Evolutionary conservation across 2,888 invertebrate species (phyloP), one percentile per base, ranked within the genome.

Genomic region (Biston stratarius): DNA sequence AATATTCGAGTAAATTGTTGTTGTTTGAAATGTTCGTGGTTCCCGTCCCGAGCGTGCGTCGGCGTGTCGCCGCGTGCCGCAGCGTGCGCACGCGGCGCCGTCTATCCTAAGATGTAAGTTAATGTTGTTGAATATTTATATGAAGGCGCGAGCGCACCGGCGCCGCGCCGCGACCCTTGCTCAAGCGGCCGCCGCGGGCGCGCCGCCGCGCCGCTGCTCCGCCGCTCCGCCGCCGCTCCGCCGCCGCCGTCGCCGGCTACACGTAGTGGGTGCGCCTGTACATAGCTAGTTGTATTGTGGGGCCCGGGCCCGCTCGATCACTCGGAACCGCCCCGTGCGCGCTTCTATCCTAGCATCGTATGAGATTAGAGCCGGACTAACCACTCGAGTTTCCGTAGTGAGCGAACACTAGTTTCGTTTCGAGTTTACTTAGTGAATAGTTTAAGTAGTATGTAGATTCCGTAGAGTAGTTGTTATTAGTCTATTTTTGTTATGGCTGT

Each of bases 401-500:
- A 90, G 87, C 92, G 90, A 88, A 91, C 87, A 83, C 85, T 90
- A 90, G 92, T 90, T 90, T 89, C 88, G 90, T 90, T 91, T 90
- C 85, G 87, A 86, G 85, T 87, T 90, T 83, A 90, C 86, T 88
- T 92, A 93, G 91, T 84, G 81, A 78, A 86, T 92, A 93, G 92
- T 89, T 84, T 92, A 92, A 86, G 88, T 92, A 93, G 92, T 83
- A 77, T 72, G 90, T 93, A 93, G 92, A 85, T 89, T 90, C 88
- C 90, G 90, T 93, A 93, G 93, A 71, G 88, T 93, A 92, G 92
- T 88, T 81, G 88, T 92, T 91, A 88, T 90, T 93, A 93, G 91
- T 87, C 70, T 92, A 92, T 92, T 93, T 93, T 93, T 92, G 92
- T 92, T 93, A 93, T 92, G 92, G 91, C 92, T 90, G 92, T 92